Conservation (phyloP, 2,888 invertebrate species). For the Ochropleura leucogaster region DNA sequence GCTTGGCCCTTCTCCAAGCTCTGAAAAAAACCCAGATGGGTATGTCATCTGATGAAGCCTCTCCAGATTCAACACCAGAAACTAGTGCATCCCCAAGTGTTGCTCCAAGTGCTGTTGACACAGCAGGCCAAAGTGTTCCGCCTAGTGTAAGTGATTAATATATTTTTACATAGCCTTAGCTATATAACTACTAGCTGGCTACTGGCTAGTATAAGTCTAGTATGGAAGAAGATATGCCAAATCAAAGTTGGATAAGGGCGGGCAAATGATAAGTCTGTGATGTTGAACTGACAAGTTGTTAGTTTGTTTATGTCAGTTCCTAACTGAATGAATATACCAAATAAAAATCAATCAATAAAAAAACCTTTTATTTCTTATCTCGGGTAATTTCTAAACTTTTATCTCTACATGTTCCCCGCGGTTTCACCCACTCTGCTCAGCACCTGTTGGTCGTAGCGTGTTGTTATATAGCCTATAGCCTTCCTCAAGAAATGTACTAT, state of each 20-base stretch:
- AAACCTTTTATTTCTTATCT: too few species aligned
- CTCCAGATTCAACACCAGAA: slow-evolving; percentile 73
- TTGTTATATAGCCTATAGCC: too few species aligned
- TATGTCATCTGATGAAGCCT: slow-evolving; percentile 68
- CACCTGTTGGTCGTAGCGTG: too few species aligned
- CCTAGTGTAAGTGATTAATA: slow-evolving; percentile 36
- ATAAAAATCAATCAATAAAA: too few species aligned
- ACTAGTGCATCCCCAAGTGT: slow-evolving; percentile 75
- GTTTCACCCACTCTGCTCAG: too few species aligned
- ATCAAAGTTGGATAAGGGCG: background rate
- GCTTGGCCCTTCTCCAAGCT: slow-evolving; percentile 81
- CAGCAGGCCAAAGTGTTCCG: slow-evolving; percentile 45
- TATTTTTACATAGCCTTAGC: background rate
- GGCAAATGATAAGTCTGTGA: background rate
- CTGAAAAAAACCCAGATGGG: slow-evolving; percentile 78
- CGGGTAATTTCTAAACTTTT: too few species aligned
- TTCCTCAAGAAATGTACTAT: too few species aligned
- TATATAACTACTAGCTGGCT: too few species aligned
- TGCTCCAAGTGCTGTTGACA: slow-evolving; percentile 52
- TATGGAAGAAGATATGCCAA: background rate
- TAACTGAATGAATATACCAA: background rate
- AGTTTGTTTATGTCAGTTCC: background rate
- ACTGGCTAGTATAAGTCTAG: background rate
- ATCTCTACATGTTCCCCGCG: too few species aligned
- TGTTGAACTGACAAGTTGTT: background rate